Conservation (phyloP, 2,797 vertebrate species). For the Manis javanica region DNA sequence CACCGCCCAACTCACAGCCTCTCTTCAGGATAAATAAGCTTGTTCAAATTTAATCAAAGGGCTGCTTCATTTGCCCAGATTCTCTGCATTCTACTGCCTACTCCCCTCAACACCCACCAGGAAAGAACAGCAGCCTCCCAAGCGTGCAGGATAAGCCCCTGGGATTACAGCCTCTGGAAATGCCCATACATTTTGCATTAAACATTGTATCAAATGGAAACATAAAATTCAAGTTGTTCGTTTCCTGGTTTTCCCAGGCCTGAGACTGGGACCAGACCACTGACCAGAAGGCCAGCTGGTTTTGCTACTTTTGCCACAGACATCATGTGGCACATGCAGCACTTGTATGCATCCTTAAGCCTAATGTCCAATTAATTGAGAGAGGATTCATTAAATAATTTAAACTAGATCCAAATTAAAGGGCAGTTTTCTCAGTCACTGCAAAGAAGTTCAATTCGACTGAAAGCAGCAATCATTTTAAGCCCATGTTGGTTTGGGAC, state of each 20-base stretch:
- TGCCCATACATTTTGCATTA: conserved; percentile 59
- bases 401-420: conserved; percentile 71
- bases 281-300: neutral
- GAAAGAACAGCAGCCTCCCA: conserved; percentile 61
- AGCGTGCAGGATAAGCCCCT: conserved; percentile 50
- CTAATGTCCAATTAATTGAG: conserved; percentile 71
- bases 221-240: conserved; percentile 63
- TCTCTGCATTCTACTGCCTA: conserved; percentile 80
- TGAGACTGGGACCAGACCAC: conserved; percentile 50
- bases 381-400: conserved; percentile 77
- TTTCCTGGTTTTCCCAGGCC: conserved; percentile 71
- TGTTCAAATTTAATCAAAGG: conserved; percentile 81
- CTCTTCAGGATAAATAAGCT: conserved; percentile 70
- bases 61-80: conserved; percentile 74
- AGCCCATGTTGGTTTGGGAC: neutral
- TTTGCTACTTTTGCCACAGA: conserved; percentile 26
- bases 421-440: conserved; percentile 65
- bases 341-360: conserved; percentile 68
- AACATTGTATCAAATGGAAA: conserved; percentile 70
- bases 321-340: conserved; percentile 27
- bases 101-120: conserved; percentile 80
- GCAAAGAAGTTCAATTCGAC: conserved; percentile 57
- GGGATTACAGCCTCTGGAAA: conserved; percentile 19
- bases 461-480: conserved; percentile 53
- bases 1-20: conserved; percentile 1